phyloP scores from a whole-genome alignment of 1,140 invertebrate species.

The Drusus annulatus region DNA sequence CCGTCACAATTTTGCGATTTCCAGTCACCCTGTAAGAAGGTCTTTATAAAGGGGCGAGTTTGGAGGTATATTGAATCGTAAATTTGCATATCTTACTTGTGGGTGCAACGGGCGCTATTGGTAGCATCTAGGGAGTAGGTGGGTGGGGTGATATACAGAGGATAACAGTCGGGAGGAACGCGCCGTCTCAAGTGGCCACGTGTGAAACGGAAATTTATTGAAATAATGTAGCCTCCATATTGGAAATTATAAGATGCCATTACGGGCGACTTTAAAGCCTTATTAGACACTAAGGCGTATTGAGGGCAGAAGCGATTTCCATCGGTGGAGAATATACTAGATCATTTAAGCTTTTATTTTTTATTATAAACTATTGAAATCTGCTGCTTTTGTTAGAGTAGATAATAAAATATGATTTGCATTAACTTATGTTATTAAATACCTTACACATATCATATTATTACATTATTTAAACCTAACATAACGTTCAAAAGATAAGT shows the following conservation, averaged over 20 bases:
- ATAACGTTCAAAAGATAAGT: too few relatives aligned
- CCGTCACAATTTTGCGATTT: too few relatives aligned
- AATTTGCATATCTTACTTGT: slow-evolving; percentile 48
- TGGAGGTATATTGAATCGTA: slow-evolving; percentile 50
- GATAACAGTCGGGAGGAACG: slow-evolving; percentile 1
- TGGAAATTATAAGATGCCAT: slow-evolving; percentile 18
- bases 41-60: slow-evolving; percentile 17
- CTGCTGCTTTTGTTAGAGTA: too few relatives aligned
- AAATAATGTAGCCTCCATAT: slow-evolving; percentile 7
- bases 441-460: too few relatives aligned
- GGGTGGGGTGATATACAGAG: neutral
- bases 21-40: too few relatives aligned
- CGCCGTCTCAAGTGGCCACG: neutral
- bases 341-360: too few relatives aligned
- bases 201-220: slow-evolving; percentile 27
- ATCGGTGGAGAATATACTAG: too few relatives aligned
- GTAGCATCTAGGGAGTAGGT: too few relatives aligned
- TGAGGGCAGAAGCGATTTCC: neutral
- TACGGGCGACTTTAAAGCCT: slow-evolving; percentile 16
- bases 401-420: too few relatives aligned
- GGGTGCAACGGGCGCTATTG: slow-evolving; percentile 36
- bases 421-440: too few relatives aligned
- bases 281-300: slow-evolving; percentile 23
- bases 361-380: too few relatives aligned
- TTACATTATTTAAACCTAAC: too few relatives aligned